A percentile compares a stretch with the other conserved stretches of the same genome.
Conservation (phyloP, 2,113 vertebrate species). For the Eidolon helvum region DNA sequence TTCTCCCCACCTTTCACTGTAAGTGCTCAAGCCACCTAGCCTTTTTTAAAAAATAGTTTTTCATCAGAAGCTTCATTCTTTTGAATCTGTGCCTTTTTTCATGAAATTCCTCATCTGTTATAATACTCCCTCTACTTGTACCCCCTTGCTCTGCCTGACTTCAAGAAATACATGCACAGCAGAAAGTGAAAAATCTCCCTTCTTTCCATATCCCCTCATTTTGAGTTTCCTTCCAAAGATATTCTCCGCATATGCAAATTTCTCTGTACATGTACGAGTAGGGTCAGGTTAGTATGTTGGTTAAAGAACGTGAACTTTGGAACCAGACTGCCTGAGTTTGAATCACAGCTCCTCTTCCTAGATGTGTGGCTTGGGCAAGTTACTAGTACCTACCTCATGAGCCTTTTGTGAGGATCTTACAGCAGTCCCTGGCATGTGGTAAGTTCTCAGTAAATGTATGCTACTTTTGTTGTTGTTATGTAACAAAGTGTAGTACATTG, state of each 20-base stretch:
- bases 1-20: neutral
- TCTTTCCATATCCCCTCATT: neutral
- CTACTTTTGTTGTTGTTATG: neutral
- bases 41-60: neutral
- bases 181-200: neutral
- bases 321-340: neutral
- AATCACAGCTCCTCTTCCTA: constrained; percentile 11
- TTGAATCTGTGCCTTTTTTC: neutral
- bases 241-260: neutral
- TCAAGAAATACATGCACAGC: neutral
- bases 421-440: neutral
- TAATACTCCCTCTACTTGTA: neutral
- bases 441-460: neutral
- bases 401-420: neutral
- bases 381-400: neutral
- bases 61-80: neutral
- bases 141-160: neutral
- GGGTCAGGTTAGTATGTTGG: neutral
- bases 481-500: neutral
- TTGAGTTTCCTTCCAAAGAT: neutral
- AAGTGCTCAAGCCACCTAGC: neutral
- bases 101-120: neutral
- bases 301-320: neutral
- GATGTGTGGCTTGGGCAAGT: neutral
- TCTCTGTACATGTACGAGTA: neutral